phyloP scores from a whole-genome alignment of 2,797 vertebrate species.

The Thamnophis elegans region DNA sequence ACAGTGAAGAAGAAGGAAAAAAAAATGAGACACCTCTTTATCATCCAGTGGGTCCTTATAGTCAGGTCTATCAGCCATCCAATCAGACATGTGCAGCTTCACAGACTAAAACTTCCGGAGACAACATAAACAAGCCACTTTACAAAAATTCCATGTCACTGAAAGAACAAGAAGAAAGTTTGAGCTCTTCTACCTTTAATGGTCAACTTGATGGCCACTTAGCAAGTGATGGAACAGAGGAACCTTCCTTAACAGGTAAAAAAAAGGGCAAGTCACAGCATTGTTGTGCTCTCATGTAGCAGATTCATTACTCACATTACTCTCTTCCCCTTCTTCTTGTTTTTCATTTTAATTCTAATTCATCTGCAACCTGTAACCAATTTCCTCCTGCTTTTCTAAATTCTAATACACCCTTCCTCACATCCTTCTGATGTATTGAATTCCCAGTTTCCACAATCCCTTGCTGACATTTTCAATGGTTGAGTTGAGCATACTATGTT shows the following conservation, averaged over 20 bases:
- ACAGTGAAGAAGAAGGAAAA: slow-evolving; percentile 60
- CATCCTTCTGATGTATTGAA: not conserved
- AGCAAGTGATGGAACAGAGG: slow-evolving; percentile 67
- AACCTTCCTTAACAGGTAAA: slow-evolving; percentile 78
- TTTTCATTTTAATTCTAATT: slow-evolving; percentile 25
- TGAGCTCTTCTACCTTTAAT: slow-evolving; percentile 65
- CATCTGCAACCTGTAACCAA: slow-evolving; percentile 18
- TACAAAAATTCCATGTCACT: slow-evolving; percentile 75
- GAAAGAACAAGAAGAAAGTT: slow-evolving; percentile 75
- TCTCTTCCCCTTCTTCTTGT: not conserved
- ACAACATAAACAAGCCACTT: slow-evolving; percentile 55
- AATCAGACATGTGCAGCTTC: slow-evolving; percentile 53
- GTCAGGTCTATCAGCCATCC: slow-evolving; percentile 80
- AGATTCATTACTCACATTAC: not conserved
- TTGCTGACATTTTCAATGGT: not conserved
- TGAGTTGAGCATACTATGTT: not conserved
- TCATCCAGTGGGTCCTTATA: slow-evolving; percentile 79
- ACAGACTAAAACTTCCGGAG: slow-evolving; percentile 42
- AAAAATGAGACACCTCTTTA: slow-evolving; percentile 70
- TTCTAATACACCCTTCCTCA: slow-evolving; percentile 1
- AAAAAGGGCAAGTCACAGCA: slow-evolving; percentile 63
- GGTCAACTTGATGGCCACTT: slow-evolving; percentile 49
- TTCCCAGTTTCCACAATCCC: not conserved
- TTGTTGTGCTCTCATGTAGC: slow-evolving; percentile 78
- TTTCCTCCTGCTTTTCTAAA: slow-evolving; percentile 11